phyloP scores from a whole-genome alignment of 2,888 invertebrate genomes.

The Thysanoteuthis rhombus region DNA sequence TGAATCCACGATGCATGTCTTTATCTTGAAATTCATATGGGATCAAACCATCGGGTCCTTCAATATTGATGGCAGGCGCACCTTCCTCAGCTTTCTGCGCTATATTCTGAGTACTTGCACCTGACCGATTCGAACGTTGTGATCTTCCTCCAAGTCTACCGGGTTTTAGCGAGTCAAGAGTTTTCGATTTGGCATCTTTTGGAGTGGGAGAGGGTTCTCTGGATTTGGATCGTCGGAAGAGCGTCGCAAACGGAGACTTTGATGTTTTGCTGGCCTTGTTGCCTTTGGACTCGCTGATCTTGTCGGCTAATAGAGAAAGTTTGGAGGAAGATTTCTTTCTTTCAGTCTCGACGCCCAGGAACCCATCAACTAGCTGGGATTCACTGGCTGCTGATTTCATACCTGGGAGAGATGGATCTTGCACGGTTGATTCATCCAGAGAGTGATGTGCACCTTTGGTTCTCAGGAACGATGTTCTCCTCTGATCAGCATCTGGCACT shows the following conservation, averaged over 20 bases:
- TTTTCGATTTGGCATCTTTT: not conserved
- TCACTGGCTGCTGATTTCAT: conserved; percentile 59
- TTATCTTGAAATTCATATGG: conserved; percentile 61
- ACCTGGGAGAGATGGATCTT: conserved; percentile 42
- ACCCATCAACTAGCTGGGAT: conserved; percentile 54
- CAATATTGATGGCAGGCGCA: conserved; percentile 47
- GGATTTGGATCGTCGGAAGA: conserved; percentile 70
- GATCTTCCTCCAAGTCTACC: conserved; percentile 36
- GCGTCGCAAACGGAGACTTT: conserved; percentile 87
- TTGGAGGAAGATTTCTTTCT: conserved; percentile 70
- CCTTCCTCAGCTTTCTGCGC: conserved; percentile 39
- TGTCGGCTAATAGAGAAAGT: conserved; percentile 62
- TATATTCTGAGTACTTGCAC: conserved; percentile 22
- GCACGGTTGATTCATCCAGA: conserved; percentile 67
- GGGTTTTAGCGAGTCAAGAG: conserved; percentile 32
- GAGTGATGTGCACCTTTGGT: conserved; percentile 47
- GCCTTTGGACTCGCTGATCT: conserved; percentile 43
- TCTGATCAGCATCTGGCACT: conserved; percentile 47
- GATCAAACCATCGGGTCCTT: conserved; percentile 54
- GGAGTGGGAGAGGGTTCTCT: conserved; percentile 54
- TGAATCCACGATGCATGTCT: conserved; percentile 46
- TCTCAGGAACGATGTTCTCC: conserved; percentile 49
- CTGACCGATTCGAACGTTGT: conserved; percentile 32
- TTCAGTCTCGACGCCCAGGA: conserved; percentile 75
- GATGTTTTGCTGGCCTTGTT: conserved; percentile 72